Evolutionary conservation across 2,113 vertebrate species (phyloP).

Genomic region (Festucalex cinctus): DNA sequence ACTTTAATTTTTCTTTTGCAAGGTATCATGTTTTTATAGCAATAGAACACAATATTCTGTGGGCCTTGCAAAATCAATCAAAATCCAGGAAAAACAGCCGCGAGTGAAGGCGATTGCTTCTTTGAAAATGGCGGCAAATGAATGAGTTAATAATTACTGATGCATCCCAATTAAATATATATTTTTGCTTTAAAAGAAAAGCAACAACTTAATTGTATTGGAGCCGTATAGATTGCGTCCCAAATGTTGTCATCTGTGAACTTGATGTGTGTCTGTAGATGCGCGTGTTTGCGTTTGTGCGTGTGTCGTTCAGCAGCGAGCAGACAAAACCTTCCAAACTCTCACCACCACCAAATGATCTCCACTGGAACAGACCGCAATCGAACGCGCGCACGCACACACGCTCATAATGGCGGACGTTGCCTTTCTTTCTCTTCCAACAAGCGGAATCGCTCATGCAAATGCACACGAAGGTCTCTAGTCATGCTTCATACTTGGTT

Average conservation of each 20-base stretch:
- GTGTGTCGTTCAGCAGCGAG: conserved; percentile 22
- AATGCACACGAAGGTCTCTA: conserved; percentile 21
- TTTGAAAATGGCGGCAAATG: too few species aligned
- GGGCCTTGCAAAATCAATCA: too few species aligned
- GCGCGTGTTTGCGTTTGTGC: neutral
- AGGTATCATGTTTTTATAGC: too few species aligned
- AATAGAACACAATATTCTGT: too few species aligned
- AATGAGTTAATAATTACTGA: too few species aligned
- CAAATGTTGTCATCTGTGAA: neutral
- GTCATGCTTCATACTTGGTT: conserved; percentile 31
- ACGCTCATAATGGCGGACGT: neutral
- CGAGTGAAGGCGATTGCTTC: too few species aligned
- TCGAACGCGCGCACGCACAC: neutral
- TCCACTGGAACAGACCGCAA: neutral
- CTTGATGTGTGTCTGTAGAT: too few species aligned
- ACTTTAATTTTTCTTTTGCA: too few species aligned
- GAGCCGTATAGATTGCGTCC: too few species aligned
- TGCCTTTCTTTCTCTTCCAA: conserved; percentile 60
- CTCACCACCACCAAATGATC: neutral
- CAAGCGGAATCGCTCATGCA: conserved; percentile 14
- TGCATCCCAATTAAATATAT: too few species aligned
- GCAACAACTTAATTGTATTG: neutral
- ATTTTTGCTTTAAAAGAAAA: neutral
- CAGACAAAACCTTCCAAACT: neutral
- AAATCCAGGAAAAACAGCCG: too few species aligned